Evolutionary conservation across 2,888 invertebrate species (phyloP), one percentile per base, ranked within the genome.

Genomic region (Tortricodes alternella): DNA sequence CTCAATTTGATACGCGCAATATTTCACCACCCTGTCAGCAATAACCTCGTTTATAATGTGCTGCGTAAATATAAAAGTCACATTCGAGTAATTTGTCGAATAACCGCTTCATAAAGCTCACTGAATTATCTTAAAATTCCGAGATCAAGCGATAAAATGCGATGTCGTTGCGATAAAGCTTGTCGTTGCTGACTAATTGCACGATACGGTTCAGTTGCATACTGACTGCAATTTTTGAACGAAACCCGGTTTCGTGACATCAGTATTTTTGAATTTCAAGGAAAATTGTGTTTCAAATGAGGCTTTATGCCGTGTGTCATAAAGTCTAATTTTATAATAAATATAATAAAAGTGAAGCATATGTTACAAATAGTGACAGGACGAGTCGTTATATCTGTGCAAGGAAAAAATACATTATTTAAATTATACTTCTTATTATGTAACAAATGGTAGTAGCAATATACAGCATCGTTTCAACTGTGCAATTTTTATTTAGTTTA

Each of bases 111-210:
- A 48, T 48, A 55, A 48, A 48, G 41, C 34, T 39, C 11, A 16
- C 23, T 27, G 19, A 34, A 55, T 55, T 55, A 48, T 35, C 48
- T 43, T 23, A 35, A 35, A 16, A 34, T 51, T 13, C 13, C 15
- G 8, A 27, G 48, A 55, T 55, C 19, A 48, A 55, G 48, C n/a
- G 41, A 55, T 48, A 55, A 48, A 53, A 48, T 48, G 46, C 49
- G 15, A 50, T 39, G 23, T 16, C 1, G 13, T 11, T 53, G 41
- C 48, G 35, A 48, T 55, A 41, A 34, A 41, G 6, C 27, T 21
- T 7, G 23, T 15, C 41, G 32, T 51, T 9, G 15, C 32, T 5
- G 41, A 41, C 32, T 51, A 41, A 41, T 34, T 23, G 39, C 32
- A 21, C 8, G 49, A 39, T 32, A 5, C 9, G 32, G 9, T 9